phyloP scores from a whole-genome alignment of 1,140 invertebrate genomes.

The Leucophenga varia region DNA sequence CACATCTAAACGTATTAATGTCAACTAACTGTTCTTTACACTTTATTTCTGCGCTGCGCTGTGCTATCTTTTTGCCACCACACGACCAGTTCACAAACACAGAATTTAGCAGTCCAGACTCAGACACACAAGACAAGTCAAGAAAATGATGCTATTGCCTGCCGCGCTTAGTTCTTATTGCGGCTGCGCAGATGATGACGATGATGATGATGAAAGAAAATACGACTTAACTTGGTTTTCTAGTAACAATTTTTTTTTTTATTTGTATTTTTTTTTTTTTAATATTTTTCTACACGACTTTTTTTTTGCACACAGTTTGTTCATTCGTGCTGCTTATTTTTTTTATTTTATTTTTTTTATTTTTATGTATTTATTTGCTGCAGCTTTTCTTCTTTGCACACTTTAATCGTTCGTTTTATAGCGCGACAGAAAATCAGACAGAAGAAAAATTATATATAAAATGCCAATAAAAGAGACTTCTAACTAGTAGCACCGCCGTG shows the following conservation, averaged over 20 bases:
- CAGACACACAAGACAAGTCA: no score
- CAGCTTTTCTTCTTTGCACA: constrained; percentile 31
- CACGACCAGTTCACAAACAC: no score
- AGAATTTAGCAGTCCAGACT: no score
- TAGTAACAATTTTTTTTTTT: constrained; percentile 19
- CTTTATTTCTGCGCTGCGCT: constrained; percentile 19
- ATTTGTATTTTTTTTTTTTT: constrained; percentile 10
- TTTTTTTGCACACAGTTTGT: no score
- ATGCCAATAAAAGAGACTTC: constrained; percentile 22
- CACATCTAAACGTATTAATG: constrained; percentile 36
- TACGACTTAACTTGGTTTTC: constrained; percentile 13
- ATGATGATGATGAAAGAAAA: constrained; percentile 10
- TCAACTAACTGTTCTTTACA: constrained; percentile 48
- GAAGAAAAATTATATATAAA: background rate
- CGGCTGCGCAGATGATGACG: no score
- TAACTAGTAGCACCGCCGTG: constrained; percentile 43
- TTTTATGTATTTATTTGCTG: constrained; percentile 8
- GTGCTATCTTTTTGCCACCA: no score
- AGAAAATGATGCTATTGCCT: no score
- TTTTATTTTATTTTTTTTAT: constrained; percentile 4
- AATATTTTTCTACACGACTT: constrained; percentile 1
- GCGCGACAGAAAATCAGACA: background rate
- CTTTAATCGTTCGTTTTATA: no score
- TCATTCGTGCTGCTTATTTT: no score
- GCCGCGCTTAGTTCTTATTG: no score